Conservation (phyloP, 92 coral and sea anemone species). For the Heliopora coerulea region DNA sequence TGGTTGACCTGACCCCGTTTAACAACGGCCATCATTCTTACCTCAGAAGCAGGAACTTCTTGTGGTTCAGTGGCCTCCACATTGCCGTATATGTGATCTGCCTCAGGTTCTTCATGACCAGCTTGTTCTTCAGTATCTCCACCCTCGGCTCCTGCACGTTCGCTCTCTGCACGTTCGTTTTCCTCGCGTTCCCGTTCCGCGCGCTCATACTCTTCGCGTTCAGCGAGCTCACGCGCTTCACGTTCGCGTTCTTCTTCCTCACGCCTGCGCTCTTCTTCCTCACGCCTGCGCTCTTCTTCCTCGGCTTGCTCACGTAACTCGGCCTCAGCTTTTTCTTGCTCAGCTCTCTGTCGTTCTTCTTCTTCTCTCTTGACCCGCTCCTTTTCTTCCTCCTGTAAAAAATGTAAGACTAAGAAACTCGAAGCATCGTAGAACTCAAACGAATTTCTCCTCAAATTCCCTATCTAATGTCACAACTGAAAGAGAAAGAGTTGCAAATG, state of each 20-base stretch:
- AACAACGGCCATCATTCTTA: too few relatives aligned
- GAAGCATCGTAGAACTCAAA: background rate
- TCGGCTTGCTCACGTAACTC: slow-evolving; percentile 40
- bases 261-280: slow-evolving; percentile 31
- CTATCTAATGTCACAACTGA: too few relatives aligned
- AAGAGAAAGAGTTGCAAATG: too few relatives aligned
- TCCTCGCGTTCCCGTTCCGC: slow-evolving; percentile 5
- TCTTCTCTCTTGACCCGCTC: slow-evolving; percentile 56
- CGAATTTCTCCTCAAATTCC: too few relatives aligned
- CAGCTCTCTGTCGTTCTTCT: slow-evolving; percentile 25
- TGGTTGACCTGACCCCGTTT: too few relatives aligned
- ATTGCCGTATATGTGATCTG: slow-evolving; percentile 29
- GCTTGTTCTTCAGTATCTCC: slow-evolving; percentile 39
- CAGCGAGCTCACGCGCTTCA: slow-evolving; percentile 53
- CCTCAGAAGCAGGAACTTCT: slow-evolving; percentile 22
- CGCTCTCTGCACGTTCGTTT: slow-evolving; percentile 6
- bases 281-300: slow-evolving; percentile 34
- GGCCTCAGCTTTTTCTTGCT: slow-evolving; percentile 46
- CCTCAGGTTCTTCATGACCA: slow-evolving; percentile 36
- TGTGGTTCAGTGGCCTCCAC: slow-evolving; percentile 32
- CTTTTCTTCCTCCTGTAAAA: slow-evolving; percentile 55
- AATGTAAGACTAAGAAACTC: background rate
- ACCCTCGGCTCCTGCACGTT: slow-evolving; percentile 25
- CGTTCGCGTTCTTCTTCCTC: slow-evolving; percentile 41
- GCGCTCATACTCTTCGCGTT: slow-evolving; percentile 32